These are phyloP conservation scores for Lasius fuliginosus DNA, from an alignment of 2,888 invertebrate genomes.

Conservation along the genomic window DNA sequence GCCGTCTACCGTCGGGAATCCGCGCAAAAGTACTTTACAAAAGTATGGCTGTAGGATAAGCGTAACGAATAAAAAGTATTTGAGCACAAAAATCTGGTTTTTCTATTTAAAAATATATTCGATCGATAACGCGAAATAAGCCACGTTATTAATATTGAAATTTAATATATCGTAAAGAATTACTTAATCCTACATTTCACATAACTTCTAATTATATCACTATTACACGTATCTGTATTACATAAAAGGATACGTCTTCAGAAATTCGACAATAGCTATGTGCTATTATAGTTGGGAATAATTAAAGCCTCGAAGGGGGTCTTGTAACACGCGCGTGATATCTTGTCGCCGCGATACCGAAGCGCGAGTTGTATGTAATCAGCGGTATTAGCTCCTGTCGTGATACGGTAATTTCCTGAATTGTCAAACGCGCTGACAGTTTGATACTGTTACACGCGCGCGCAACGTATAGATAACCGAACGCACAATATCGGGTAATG, in stretches of 20 bases:
- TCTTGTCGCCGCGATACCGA: conserved; percentile 68
- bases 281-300: conserved; percentile 46
- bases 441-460: conserved; percentile 33
- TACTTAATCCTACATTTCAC: neutral
- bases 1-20: conserved; percentile 6
- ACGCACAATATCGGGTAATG: conserved; percentile 25
- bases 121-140: neutral
- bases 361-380: conserved; percentile 70
- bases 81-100: neutral
- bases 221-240: neutral
- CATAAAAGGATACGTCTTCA: neutral
- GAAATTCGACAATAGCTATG: neutral
- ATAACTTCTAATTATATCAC: neutral
- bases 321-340: conserved; percentile 69
- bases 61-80: neutral
- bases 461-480: conserved; percentile 28
- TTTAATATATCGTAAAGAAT: neutral
- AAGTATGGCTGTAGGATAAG: neutral
- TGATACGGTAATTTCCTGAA: conserved; percentile 72
- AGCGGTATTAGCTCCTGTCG: conserved; percentile 62
- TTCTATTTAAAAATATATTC: neutral
- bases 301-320: conserved; percentile 60
- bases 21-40: neutral
- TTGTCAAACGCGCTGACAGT: conserved; percentile 61
- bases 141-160: neutral